These are phyloP conservation scores for Sebastes itinus DNA, from an alignment of 2,797 vertebrate genomes.

Conservation along the genomic window DNA sequence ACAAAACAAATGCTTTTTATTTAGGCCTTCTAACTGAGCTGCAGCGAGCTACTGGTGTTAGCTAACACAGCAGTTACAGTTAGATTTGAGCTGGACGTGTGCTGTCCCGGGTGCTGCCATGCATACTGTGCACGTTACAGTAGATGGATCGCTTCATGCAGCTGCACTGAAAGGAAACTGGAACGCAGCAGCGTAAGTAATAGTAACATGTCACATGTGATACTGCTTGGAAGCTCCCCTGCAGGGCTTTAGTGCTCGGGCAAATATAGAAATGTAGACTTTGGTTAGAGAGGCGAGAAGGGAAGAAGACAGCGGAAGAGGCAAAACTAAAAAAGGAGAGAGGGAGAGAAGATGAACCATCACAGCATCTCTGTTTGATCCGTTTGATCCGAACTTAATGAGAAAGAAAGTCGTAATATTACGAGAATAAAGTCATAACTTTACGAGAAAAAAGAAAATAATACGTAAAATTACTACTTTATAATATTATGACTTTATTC, in stretches of 20 bases:
- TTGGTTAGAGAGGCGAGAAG: background rate
- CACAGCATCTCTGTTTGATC: constrained; percentile 27
- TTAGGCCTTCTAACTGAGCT: too few relatives aligned
- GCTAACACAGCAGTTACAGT: too few relatives aligned
- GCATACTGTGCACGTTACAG: background rate
- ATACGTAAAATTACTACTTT: too few relatives aligned
- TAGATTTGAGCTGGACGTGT: background rate
- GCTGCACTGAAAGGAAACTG: constrained; percentile 12
- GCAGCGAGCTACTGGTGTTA: too few relatives aligned
- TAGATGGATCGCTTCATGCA: background rate
- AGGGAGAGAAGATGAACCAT: background rate
- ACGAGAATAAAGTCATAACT: too few relatives aligned
- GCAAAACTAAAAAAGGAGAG: background rate
- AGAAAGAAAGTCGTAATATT: too few relatives aligned
- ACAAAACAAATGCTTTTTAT: too few relatives aligned
- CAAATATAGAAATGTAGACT: constrained; percentile 35
- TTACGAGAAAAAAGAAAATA: too few relatives aligned
- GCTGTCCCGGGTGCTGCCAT: background rate
- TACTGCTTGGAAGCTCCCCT: constrained; percentile 29
- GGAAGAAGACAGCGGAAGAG: background rate
- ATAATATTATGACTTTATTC: too few relatives aligned
- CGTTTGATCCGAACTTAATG: constrained; percentile 13
- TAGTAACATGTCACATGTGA: constrained; percentile 29
- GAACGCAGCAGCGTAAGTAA: constrained; percentile 1
- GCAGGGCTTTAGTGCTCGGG: constrained; percentile 3